Evolutionary conservation across 2,113 vertebrate species (phyloP).

Genomic region (Urocynchramus pylzowi): DNA sequence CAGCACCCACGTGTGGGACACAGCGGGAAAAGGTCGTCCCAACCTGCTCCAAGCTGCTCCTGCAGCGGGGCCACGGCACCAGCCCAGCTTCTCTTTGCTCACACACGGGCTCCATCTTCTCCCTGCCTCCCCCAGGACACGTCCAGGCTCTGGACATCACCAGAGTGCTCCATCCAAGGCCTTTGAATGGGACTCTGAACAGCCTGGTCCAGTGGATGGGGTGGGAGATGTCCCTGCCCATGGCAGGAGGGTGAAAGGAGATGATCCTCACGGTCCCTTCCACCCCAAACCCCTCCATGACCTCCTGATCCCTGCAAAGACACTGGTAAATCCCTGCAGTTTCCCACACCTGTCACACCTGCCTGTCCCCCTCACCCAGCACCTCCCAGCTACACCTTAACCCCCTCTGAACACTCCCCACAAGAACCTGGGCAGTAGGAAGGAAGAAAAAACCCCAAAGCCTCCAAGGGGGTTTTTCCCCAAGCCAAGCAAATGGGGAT

Average conservation of each 20-base stretch:
- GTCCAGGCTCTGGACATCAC: not conserved
- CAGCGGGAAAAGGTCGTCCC: not conserved
- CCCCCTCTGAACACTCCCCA: not conserved
- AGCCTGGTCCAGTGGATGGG: accelerated
- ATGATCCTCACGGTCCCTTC: not conserved
- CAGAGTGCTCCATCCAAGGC: not conserved
- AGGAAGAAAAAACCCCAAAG: not conserved
- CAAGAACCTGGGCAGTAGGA: not conserved
- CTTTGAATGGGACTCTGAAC: not conserved
- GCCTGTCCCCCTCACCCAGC: not conserved
- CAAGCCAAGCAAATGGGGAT: not conserved
- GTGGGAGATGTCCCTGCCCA: not conserved
- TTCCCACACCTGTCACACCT: too few relatives aligned
- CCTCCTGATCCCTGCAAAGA: not conserved
- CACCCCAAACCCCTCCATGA: not conserved
- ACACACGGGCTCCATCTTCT: not conserved
- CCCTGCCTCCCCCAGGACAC: not conserved
- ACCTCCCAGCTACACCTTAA: not conserved
- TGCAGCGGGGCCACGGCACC: accelerated
- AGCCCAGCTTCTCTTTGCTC: not conserved
- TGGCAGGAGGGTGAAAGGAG: not conserved
- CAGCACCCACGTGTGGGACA: not conserved
- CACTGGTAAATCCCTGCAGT: accelerated
- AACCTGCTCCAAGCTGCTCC: not conserved
- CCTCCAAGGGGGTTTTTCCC: not conserved